Evolutionary conservation across 2,113 vertebrate genomes (phyloP), one percentile per base, ranked within the genome.

Genomic region (Ctenodactylus gundi): DNA sequence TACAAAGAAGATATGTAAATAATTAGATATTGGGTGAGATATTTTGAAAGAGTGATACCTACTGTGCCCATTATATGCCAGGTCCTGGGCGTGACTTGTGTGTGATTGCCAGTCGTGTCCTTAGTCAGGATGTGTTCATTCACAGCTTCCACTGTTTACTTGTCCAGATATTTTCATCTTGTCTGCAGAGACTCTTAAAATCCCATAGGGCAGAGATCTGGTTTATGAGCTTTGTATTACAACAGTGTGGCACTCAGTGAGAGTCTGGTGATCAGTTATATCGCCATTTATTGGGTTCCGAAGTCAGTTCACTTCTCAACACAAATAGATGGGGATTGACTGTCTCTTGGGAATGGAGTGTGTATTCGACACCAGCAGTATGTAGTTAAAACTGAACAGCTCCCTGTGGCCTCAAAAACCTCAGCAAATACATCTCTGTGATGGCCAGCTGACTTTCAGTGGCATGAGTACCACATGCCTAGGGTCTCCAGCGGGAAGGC

Each of bases 361-460:
- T 80, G 21, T 72, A 55, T 87, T 62, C 73, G 80, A 94, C 10
- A 13, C 34, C 3, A 5, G 21, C 25, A 57, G 9, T 46, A 4
- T 77, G 36, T 82, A 44, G 67, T 83, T n/a, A 62, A 85, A 78
- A 49, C 77, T 73, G 49, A 93, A 62, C 36, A 55, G 72, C 64
- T 46, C 68, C 46, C 62, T 31, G 4, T 72, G 12, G 60, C 72
- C 64, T 85, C n/a, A 34, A 78, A 95, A 91, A 85, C n/a, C 14
- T 51, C 3, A 0, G 41, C 77, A 70, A 29, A 20, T 39, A 31
- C 27, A 15, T 78, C 62, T 83, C 60, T 62, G 0, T 53, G 81
- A 85, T 68, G 95, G 41, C 88, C 68, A 57, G 44, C 95, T 88
- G 84, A 95, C 81, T 96, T 95, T 76, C 4, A 83, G n/a, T 25